A percentile compares a stretch with the other conserved stretches of the same genome.
These are phyloP conservation scores for Tympanoctomys barrerae DNA, from an alignment of 2,797 vertebrate genomes.

Conservation along the genomic window DNA sequence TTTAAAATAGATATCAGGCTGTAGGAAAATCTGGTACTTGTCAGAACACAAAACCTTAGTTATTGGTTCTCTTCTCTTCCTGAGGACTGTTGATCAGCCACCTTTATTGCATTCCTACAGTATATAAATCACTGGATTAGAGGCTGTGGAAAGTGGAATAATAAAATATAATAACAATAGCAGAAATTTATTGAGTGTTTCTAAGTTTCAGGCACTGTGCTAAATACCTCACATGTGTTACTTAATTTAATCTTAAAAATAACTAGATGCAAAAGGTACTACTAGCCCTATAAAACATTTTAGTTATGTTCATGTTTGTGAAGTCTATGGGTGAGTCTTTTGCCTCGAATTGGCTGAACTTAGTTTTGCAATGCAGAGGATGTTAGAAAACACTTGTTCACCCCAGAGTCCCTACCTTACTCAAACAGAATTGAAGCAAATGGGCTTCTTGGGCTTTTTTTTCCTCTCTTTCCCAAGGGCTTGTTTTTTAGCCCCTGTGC, in stretches of 20 bases:
- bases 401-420: background rate
- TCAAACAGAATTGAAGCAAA: background rate
- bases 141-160: constrained; percentile 67
- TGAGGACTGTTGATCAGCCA: constrained; percentile 62
- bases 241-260: constrained; percentile 66
- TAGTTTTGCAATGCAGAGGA: background rate
- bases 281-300: constrained; percentile 4
- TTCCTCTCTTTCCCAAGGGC: background rate
- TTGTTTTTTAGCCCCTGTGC: background rate
- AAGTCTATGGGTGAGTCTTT: background rate
- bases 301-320: background rate
- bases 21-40: background rate
- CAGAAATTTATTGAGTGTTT: constrained; percentile 75
- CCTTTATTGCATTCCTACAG: constrained; percentile 73
- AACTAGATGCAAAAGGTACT: constrained; percentile 57
- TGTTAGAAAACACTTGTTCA: background rate
- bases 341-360: background rate
- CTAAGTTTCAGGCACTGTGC: constrained; percentile 62
- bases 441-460: background rate
- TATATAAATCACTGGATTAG: constrained; percentile 71
- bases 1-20: constrained; percentile 59
- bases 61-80: constrained; percentile 57
- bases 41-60: constrained; percentile 57
- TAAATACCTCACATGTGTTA: constrained; percentile 60
- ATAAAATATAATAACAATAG: constrained; percentile 74